Evolutionary conservation across 2,888 invertebrate genomes (phyloP), one percentile per base, ranked within the genome.

Genomic region (Polydrusus pterygomalis): DNA sequence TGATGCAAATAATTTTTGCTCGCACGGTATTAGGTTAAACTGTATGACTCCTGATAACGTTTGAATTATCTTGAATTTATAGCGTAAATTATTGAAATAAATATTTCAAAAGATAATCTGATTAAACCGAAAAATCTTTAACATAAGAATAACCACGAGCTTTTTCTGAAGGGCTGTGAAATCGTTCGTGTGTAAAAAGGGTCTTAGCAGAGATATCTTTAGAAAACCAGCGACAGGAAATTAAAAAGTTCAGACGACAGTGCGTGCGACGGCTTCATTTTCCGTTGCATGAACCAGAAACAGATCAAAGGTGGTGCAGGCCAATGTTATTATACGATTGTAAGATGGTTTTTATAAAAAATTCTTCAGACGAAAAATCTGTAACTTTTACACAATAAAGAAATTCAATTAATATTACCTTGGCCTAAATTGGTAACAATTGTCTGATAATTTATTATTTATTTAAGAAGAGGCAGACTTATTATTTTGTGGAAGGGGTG

Each of bases 191-290:
- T 47, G 65, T 65, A 60, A 72, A 58, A 72, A 58, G 13, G 30
- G 56, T 65, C 72, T 40, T 11, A 58, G 72, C 65, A n/a, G 17
- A 72, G 56, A 64, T 71, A 71, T 64, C 64, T 71, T 20, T 64
- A 30, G 71, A 72, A 58, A 69, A 83, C 68, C 68, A 64, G 67
- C 82, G 80, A 83, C 85, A 85, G 85, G 85, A 85, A 85, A 85
- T 85, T 84, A 85, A 85, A 73, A 84, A 83, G 82, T 83, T 85
- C 83, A 82, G 84, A 83, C 82, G 82, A 79, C 80, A 81, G 80
- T 81, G 83, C 82, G 81, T 82, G 80, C 78, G 78, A 78, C 78
- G 79, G 73, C 67, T 68, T 58, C 73, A 68, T 67, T 73, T 73
- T 73, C 60, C 71, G 15, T 71, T 71, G 72, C 65, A 34, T 65